Conservation (phyloP, 1,140 invertebrate genomes). For the Caerostris extrusa region DNA sequence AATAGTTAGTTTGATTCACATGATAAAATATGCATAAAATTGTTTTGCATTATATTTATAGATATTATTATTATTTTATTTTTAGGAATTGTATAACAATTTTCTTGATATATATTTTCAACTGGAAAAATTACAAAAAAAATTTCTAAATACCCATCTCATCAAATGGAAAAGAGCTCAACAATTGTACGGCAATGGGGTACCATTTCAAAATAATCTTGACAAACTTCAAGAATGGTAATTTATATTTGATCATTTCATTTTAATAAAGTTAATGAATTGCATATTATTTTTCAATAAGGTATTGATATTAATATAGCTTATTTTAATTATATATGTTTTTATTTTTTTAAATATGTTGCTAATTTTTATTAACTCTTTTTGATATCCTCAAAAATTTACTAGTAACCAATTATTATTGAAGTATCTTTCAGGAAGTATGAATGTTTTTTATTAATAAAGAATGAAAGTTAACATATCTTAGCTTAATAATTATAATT, state of each 20-base stretch:
- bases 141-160: slow-evolving; percentile 93
- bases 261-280: not conserved
- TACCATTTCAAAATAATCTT: slow-evolving; percentile 89
- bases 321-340: not conserved
- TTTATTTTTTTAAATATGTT: no score
- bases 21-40: not conserved
- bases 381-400: no score
- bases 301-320: no score
- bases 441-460: no score
- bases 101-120: slow-evolving; percentile 87
- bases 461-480: no score
- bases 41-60: not conserved
- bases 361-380: no score
- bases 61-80: not conserved
- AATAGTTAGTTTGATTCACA: no score
- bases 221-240: slow-evolving; percentile 95
- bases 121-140: slow-evolving; percentile 88
- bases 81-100: slow-evolving; percentile 43
- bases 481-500: no score
- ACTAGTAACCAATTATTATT: no score
- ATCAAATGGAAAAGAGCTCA: slow-evolving; percentile 97
- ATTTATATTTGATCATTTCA: not conserved
- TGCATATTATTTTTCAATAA: not conserved
- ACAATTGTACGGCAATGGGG: slow-evolving; percentile 95
- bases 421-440: no score